Evolutionary conservation across 2,888 invertebrate species (phyloP).

Genomic region (Thera obeliscata): DNA sequence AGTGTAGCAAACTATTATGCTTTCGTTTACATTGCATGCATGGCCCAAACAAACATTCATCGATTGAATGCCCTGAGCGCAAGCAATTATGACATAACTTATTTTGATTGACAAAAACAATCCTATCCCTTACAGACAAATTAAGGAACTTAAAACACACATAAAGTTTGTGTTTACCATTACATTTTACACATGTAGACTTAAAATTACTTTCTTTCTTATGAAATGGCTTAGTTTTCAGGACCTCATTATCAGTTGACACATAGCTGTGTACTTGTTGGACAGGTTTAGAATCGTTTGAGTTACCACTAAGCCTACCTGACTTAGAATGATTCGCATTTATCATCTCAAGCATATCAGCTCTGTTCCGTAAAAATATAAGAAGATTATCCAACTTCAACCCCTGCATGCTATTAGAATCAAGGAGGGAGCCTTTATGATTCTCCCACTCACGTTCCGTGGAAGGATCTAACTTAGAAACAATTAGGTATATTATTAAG

Average conservation of each 20-base stretch:
- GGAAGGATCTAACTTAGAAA: slow-evolving; percentile 37
- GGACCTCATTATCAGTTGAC: background rate
- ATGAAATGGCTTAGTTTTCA: background rate
- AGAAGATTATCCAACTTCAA: slow-evolving; percentile 16
- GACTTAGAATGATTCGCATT: slow-evolving; percentile 8
- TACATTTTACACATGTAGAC: slow-evolving; percentile 9
- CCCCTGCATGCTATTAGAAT: background rate
- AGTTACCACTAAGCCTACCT: background rate
- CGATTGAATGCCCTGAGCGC: slow-evolving; percentile 8
- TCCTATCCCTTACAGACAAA: slow-evolving; percentile 15
- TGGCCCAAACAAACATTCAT: slow-evolving; percentile 16
- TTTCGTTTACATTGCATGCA: slow-evolving; percentile 24
- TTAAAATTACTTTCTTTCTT: background rate
- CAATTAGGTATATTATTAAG: slow-evolving; percentile 38
- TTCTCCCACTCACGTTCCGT: slow-evolving; percentile 43
- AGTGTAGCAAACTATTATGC: slow-evolving; percentile 23
- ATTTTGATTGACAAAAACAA: slow-evolving; percentile 9
- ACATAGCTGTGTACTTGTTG: slow-evolving; percentile 17
- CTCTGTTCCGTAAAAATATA: slow-evolving; percentile 13
- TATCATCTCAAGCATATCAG: slow-evolving; percentile 27
- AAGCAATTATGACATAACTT: slow-evolving; percentile 26
- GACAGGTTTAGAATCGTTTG: slow-evolving; percentile 8
- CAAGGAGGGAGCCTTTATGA: slow-evolving; percentile 13
- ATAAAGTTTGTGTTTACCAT: slow-evolving; percentile 19
- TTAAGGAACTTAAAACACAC: slow-evolving; percentile 22